phyloP scores from a whole-genome alignment of 2,888 invertebrate genomes.

The Xestia sexstrigata region DNA sequence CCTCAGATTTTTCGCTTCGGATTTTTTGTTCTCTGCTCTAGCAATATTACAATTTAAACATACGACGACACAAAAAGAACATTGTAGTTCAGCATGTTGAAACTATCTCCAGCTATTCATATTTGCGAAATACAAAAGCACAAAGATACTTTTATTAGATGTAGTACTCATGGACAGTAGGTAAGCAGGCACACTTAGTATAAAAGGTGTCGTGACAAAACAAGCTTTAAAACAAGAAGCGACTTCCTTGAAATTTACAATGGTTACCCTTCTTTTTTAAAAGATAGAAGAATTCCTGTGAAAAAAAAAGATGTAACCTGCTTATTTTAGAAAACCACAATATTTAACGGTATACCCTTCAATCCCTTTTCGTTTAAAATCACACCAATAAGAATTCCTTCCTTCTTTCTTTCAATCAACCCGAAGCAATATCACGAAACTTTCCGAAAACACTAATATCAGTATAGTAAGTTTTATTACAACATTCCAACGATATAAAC shows the following conservation, averaged over 20 bases:
- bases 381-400: slow-evolving; percentile 1
- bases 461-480: slow-evolving; percentile 31
- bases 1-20: too few species aligned
- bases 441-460: neutral
- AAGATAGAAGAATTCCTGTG: neutral
- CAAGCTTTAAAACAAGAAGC: slow-evolving; percentile 1
- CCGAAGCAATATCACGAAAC: slow-evolving; percentile 16
- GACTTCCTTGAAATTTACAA: neutral
- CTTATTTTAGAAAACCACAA: neutral
- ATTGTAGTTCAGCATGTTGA: neutral
- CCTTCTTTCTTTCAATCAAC: neutral
- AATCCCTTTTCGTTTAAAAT: neutral
- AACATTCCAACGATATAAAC: slow-evolving; percentile 39
- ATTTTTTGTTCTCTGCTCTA: neutral
- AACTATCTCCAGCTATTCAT: neutral
- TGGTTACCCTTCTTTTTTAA: neutral
- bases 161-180: neutral
- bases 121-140: neutral
- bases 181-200: neutral
- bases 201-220: neutral
- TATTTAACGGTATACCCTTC: neutral
- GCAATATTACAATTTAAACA: slow-evolving; percentile 10
- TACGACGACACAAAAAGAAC: neutral
- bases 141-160: slow-evolving; percentile 1
- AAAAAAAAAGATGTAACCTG: neutral